phyloP scores from a whole-genome alignment of 2,888 invertebrate species.

The Trissolcus brochymenae region DNA sequence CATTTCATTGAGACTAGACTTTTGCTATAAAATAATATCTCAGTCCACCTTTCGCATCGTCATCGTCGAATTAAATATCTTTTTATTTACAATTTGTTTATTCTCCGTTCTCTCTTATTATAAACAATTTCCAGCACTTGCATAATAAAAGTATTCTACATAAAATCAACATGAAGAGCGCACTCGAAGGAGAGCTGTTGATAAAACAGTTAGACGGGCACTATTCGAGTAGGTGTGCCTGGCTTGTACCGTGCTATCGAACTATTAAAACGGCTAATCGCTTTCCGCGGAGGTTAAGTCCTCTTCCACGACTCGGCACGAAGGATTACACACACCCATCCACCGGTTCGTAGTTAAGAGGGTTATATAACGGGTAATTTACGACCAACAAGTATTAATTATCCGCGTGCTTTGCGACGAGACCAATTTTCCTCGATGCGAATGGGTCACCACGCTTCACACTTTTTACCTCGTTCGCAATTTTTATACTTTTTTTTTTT shows the following conservation, averaged over 20 bases:
- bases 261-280: conserved; percentile 52
- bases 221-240: conserved; percentile 38
- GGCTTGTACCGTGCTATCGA: conserved; percentile 30
- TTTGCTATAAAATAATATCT: background rate
- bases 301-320: conserved; percentile 47
- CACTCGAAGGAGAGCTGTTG: conserved; percentile 3
- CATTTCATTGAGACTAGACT: background rate
- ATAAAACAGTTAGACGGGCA: conserved; percentile 37
- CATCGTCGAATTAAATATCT: background rate
- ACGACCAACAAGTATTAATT: conserved; percentile 61
- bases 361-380: conserved; percentile 62
- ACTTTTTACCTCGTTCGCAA: conserved; percentile 19
- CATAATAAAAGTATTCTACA: conserved; percentile 27
- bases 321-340: conserved; percentile 50
- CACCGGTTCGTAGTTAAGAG: conserved; percentile 42
- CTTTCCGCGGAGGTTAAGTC: conserved; percentile 54
- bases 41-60: background rate
- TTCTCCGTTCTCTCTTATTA: background rate
- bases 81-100: no score
- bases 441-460: conserved; percentile 38
- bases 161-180: conserved; percentile 13
- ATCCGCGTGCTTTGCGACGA: conserved; percentile 56
- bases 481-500: no score
- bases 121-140: conserved; percentile 12
- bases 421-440: conserved; percentile 40